A percentile compares a stretch with the other conserved stretches of the same genome.
These are phyloP conservation scores for Conus canariensis DNA, from an alignment of 2,888 invertebrate species.

Conservation along the genomic window DNA sequence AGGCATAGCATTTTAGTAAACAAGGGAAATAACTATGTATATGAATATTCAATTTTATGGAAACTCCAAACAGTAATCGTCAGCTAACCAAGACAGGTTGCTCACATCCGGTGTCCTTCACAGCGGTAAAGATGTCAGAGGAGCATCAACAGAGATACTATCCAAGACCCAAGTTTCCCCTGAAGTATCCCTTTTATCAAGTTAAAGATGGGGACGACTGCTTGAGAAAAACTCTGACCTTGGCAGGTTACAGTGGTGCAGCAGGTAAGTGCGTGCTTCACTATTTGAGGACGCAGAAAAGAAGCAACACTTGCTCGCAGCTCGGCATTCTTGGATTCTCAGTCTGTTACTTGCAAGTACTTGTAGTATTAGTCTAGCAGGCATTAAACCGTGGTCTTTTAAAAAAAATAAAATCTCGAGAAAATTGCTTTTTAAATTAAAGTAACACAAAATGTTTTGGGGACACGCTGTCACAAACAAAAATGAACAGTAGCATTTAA, in stretches of 20 bases:
- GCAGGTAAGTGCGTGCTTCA: conserved; percentile 1
- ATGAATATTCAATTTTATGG: no score
- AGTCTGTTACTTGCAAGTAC: no score
- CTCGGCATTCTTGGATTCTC: no score
- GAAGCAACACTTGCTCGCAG: neutral
- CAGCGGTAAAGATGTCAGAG: conserved; percentile 32
- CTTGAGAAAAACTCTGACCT: conserved; percentile 24
- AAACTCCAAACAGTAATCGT: neutral
- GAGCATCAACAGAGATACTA: conserved; percentile 30
- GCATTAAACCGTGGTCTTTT: no score
- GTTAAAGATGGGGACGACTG: conserved; percentile 34
- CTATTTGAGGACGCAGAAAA: neutral
- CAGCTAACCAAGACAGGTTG: neutral
- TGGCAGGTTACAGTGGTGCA: conserved; percentile 29
- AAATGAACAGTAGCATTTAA: neutral
- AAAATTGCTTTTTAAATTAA: no score
- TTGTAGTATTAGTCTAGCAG: no score
- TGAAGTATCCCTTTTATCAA: neutral
- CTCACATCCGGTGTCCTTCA: conserved; percentile 6
- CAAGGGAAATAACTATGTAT: no score
- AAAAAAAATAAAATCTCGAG: no score
- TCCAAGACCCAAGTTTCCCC: neutral
- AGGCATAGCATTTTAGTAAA: no score
- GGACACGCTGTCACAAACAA: neutral
- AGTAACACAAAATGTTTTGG: no score